These are phyloP conservation scores for Scotopteryx bipunctaria DNA, from an alignment of 2,888 invertebrate species.

Conservation along the genomic window DNA sequence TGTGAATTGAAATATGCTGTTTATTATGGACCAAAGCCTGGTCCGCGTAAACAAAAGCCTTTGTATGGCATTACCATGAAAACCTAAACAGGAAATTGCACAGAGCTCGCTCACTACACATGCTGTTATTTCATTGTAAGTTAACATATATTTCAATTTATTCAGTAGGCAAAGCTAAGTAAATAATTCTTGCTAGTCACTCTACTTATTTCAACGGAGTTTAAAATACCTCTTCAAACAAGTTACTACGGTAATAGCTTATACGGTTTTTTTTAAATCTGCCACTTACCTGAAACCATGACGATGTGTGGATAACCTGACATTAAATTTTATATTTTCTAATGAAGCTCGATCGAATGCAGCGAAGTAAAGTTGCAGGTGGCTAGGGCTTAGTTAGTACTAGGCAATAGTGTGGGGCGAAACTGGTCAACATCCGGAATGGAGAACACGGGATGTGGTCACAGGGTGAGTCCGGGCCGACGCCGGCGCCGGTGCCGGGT, in stretches of 20 bases:
- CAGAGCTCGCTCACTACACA: neutral
- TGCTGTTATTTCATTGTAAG: neutral
- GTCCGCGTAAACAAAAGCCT: neutral
- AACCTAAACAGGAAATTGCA: neutral
- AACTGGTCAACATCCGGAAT: conserved; percentile 18
- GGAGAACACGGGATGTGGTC: conserved; percentile 38
- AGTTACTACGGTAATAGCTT: no score
- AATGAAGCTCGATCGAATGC: no score
- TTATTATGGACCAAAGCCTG: conserved; percentile 6
- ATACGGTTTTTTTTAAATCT: no score
- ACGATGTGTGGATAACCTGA: no score
- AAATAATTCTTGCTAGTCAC: no score
- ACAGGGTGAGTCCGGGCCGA: conserved; percentile 43
- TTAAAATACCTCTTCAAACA: no score
- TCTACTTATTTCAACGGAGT: no score
- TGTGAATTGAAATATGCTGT: conserved; percentile 2
- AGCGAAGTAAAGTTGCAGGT: conserved; percentile 18
- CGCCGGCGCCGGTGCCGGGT: conserved; percentile 65
- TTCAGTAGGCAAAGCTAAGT: no score
- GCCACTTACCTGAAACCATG: no score
- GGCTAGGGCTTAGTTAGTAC: no score
- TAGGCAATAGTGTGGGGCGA: neutral
- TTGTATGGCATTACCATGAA: conserved; percentile 3
- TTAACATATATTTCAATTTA: neutral
- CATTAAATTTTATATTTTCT: no score